A percentile compares a stretch with the other conserved stretches of the same genome.
Evolutionary conservation across 2,888 invertebrate genomes (phyloP).

Genomic region (Lissonota sp.): DNA sequence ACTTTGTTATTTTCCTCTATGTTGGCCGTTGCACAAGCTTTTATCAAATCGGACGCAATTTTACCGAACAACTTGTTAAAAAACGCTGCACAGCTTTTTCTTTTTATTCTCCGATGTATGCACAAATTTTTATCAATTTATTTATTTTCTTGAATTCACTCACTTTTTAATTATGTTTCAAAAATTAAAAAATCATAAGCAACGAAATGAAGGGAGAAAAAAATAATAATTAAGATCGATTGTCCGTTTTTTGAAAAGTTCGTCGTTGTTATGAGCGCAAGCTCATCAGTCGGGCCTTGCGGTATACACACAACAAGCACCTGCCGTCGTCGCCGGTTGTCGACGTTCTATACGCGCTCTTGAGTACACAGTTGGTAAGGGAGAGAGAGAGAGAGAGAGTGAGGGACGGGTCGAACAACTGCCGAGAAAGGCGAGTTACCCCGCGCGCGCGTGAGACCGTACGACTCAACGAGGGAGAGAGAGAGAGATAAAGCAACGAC

Average conservation of each 20-base stretch:
- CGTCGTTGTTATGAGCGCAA: conserved; percentile 11
- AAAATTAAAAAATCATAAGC: not conserved
- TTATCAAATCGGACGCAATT: not conserved
- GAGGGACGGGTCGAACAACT: conserved; percentile 57
- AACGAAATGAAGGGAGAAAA: too few species aligned
- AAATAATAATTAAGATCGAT: too few species aligned
- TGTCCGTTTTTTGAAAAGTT: too few species aligned
- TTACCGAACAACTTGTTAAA: not conserved
- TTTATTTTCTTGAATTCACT: not conserved
- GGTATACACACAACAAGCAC: conserved; percentile 21
- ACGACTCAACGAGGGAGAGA: conserved; percentile 33
- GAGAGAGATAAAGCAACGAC: conserved; percentile 3
- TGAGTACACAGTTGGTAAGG: conserved; percentile 55
- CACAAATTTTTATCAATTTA: not conserved
- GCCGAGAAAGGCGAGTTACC: conserved; percentile 52
- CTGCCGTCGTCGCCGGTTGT: conserved; percentile 63
- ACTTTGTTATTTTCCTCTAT: not conserved
- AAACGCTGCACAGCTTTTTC: not conserved
- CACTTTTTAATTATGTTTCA: not conserved
- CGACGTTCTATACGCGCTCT: conserved; percentile 1
- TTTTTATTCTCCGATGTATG: not conserved
- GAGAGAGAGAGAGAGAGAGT: conserved; percentile 50
- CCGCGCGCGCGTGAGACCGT: conserved; percentile 42
- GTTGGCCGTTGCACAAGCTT: conserved; percentile 22
- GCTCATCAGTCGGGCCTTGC: conserved; percentile 45